Evolutionary conservation across 2,888 invertebrate genomes (phyloP), one percentile per base, ranked within the genome.

Genomic region (Pseudoips prasinana): DNA sequence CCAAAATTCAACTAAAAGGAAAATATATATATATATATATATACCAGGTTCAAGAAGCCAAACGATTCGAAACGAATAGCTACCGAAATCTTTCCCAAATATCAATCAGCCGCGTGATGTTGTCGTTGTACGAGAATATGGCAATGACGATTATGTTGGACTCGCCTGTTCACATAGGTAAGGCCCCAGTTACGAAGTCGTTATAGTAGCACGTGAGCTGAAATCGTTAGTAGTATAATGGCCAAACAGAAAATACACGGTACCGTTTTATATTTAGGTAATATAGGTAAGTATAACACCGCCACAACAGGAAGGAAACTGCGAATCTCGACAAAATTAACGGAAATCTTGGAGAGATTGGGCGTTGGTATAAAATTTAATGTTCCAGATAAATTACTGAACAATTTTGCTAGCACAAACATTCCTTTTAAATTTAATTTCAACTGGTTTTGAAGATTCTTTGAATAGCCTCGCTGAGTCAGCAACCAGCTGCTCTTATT

Each of bases 121-220:
- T n/a, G n/a, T n/a, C n/a, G n/a, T n/a, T n/a, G n/a, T n/a, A n/a
- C n/a, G n/a, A n/a, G n/a, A n/a, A n/a, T n/a, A n/a, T n/a, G n/a
- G n/a, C n/a, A n/a, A n/a, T n/a, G n/a, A n/a, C n/a, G n/a, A n/a
- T n/a, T n/a, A n/a, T n/a, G n/a, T n/a, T n/a, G n/a, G n/a, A n/a
- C n/a, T n/a, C n/a, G n/a, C n/a, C n/a, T n/a, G n/a, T n/a, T n/a
- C n/a, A n/a, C n/a, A n/a, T n/a, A n/a, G n/a, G n/a, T n/a, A n/a
- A n/a, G n/a, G n/a, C n/a, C n/a, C n/a, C n/a, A n/a, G n/a, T n/a
- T n/a, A n/a, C n/a, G n/a, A n/a, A n/a, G n/a, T n/a, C n/a, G n/a
- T n/a, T n/a, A n/a, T n/a, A n/a, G n/a, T n/a, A n/a, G n/a, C n/a
- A 74, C 72, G 74, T 75, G 71, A 69, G 62, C 58, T 64, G 69